Evolutionary conservation across 2,113 vertebrate species (phyloP), one percentile per base, ranked within the genome.

Genomic region (Microtus montanus): DNA sequence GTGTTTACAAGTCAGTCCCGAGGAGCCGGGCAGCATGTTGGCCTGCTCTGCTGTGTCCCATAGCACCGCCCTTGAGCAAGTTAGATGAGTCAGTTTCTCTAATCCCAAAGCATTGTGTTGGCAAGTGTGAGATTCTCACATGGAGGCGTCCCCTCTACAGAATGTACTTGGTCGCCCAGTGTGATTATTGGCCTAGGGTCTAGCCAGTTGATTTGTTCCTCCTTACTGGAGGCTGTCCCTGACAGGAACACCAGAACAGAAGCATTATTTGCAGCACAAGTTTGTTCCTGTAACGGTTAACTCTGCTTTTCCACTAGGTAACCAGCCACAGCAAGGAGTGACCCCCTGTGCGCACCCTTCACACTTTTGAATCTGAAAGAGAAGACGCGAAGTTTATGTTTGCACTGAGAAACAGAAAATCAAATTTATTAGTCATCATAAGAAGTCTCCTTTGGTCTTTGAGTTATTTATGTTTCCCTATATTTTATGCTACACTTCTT

Each of bases 281-380:
- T 84, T 83, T 90, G 26, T 38, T 24, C 20, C 30, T 75, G 3
- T 78, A 7, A 52, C 63, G 61, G 0, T n/a, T 83, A 10, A 41
- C 38, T 49, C 74, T 44, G 94, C 97, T 96, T 74, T 93, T 14
- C 78, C 93, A 2, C 12, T 91, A 98, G 98, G 98, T 97, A 98
- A 98, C 95, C 98, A 98, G 96, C 98, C 98, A 0, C 98, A 98
- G 38, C 98, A 98, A 90, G 98, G 97, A 61, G 96, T 96, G 70
- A 97, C 95, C 91, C 98, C 98, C n/a, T 98, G 98, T 0, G 97
- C 98, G 14, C 98, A 98, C 2, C 97, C 98, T 10, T 89, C 98
- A 4, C 98, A 98, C 96, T 98, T 98, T 94, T 98, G 93, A 98
- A 12, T 8, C 20, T 8, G 83, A 86, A 96, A 70, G 94, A n/a